Base-by-base conservation (phyloP, 1,140 invertebrate genomes). In the Drosophila eugracilis region DNA sequence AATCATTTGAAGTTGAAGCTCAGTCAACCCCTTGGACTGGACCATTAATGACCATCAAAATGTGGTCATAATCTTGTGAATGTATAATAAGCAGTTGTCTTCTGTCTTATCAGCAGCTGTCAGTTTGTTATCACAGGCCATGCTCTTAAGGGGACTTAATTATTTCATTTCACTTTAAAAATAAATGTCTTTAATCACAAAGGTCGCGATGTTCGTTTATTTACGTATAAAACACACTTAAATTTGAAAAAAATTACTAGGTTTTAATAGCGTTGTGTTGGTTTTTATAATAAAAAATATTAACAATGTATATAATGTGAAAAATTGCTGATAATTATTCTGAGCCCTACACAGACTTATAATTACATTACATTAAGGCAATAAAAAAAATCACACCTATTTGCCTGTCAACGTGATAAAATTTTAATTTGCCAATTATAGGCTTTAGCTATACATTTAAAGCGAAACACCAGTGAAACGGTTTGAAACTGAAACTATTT, bases 351-450 rank as follows among this genome's bases (percentile, higher is more conserved):
- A 14, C 30, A 28, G 6, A 70, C 34, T 49, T 85, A 71, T 75
- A 58, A 79, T 85, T 84, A 32, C 22, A 42, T 58, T 71, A 66
- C 30, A 54, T 47, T 12, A 37, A 45, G 28, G 22, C 28, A 59
- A 37, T 36, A 36, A 53, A 73, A 67, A 30, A 45, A 73, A 77
- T 60, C 54, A 54, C 62, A 74, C 47, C 75, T 60, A 77, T 86
- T 74, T 60, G 50, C 75, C 75, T 70, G 73, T 58, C 62, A 37
- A 19, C 39, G 49, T 67, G 45, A 45, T 54, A 49, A 44, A 42
- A 69, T 37, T 45, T 50, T 74, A 81, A 86, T 85, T 63, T 50
- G 24, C 10, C 55, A 84, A 75, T 84, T 83, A 66, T 9, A 5
- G 30, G 28, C 10, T 39, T 39, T 28, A 14, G 28, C 10, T 39